Conservation (phyloP, 1,140 invertebrate species). For the Leucophenga varia region DNA sequence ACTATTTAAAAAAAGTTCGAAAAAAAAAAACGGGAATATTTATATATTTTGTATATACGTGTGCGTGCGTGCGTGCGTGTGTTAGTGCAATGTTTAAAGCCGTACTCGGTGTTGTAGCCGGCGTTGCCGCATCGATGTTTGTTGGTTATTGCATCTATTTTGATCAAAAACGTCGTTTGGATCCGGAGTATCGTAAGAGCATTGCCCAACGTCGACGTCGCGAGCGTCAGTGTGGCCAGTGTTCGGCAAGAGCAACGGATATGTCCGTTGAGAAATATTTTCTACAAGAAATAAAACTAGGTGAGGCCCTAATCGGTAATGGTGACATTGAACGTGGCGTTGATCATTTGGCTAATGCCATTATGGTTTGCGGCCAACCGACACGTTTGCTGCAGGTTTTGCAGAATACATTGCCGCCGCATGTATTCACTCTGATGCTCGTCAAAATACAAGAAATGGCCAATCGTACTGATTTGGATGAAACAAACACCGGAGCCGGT, state of each 20-base stretch:
- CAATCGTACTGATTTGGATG: no score
- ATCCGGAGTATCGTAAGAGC: constrained; percentile 91
- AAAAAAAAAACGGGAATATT: no score
- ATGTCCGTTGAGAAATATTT: constrained; percentile 72
- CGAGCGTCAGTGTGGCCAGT: constrained; percentile 8
- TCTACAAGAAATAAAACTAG: constrained; percentile 70
- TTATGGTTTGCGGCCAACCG: constrained; percentile 91
- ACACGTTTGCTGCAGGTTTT: constrained; percentile 83
- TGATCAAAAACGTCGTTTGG: constrained; percentile 86
- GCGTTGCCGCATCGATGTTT: constrained; percentile 82
- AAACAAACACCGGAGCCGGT: no score
- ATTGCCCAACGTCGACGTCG: constrained; percentile 29
- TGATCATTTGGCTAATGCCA: constrained; percentile 90
- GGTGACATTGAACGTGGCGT: constrained; percentile 87
- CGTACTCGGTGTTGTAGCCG: constrained; percentile 78
- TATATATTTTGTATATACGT: no score
- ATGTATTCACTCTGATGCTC: constrained; percentile 83
- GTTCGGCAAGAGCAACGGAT: constrained; percentile 72
- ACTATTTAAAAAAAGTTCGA: no score
- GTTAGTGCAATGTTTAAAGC: no score
- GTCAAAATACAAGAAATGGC: constrained; percentile 70
- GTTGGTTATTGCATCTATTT: constrained; percentile 97
- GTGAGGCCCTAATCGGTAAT: constrained; percentile 80
- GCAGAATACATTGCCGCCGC: constrained; percentile 88
- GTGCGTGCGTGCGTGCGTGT: no score